Evolutionary conservation across 1,140 invertebrate genomes (phyloP), one percentile per base, ranked within the genome.

Genomic region (Mycetomoellerius zeteki): DNA sequence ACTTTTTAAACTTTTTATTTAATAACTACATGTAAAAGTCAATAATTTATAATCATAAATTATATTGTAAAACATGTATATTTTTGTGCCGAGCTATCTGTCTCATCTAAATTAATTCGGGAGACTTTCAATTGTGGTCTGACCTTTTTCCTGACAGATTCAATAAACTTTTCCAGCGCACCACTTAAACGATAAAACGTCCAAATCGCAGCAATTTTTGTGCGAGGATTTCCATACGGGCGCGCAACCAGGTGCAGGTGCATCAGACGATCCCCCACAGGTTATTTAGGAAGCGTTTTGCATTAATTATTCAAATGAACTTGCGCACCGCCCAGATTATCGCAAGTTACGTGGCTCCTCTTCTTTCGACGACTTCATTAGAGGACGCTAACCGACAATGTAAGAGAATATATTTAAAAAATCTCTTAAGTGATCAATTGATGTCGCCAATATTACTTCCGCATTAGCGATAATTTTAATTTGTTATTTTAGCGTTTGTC

Each of bases 231-330:
- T 94, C 88, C 93, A 92, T 93, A 88, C 88, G 85, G 90, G 88
- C 86, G 85, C 58, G 69, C 81, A 85, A 90, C 85, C 82, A 65
- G 86, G 81, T 92, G 91, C 93, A 94, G 92, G 93, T 94, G 93
- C 92, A 86, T 75, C 88, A 85, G 93, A 94, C 92, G 91, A 92
- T 92, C 90, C 86, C 54, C 91, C 89, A 86, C 92, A 87, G 91
- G 93, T 94, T 95, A 95, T 95, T 95, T 94, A 94, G 92, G 92
- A 93, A 92, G 93, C 92, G 92, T 94, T 95, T 95, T 95, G 94
- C 94, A 94, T 95, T 95, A 95, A 95, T 95, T 95, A 95, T 94
- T 94, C 92, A 94, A 95, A 94, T 94, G 92, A 94, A 92, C 80
- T 85, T 89, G 86, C 90, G 91, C 93, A 86, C 67, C 24, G 7